Conservation (phyloP, 2,113 vertebrate species). For the Coregonus clupeaformis region DNA sequence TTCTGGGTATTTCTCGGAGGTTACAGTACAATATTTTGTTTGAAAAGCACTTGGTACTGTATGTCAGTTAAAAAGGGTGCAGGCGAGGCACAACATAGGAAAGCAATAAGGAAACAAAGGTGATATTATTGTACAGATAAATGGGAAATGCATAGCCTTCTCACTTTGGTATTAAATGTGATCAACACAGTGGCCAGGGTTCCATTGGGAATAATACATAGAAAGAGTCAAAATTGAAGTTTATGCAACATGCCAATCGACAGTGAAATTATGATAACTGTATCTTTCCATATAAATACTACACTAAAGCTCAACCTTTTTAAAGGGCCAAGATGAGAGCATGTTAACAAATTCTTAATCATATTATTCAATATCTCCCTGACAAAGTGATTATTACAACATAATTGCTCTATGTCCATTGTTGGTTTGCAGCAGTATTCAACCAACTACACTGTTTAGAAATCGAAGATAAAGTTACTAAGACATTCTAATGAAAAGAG, state of each 20-base stretch:
- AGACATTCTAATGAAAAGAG: not conserved
- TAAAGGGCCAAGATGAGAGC: not conserved
- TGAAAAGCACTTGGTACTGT: too few relatives aligned
- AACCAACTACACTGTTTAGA: not conserved
- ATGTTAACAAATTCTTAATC: not conserved
- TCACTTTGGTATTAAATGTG: not conserved
- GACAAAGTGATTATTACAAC: not conserved
- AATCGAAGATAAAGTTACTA: not conserved
- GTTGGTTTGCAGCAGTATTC: not conserved
- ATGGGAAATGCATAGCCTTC: not conserved
- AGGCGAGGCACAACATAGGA: not conserved
- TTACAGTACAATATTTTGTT: not conserved
- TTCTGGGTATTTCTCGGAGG: not conserved
- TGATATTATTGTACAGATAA: not conserved
- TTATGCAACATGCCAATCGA: not conserved
- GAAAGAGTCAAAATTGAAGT: not conserved
- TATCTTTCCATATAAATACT: not conserved
- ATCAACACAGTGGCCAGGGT: not conserved
- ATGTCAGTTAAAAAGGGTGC: not conserved
- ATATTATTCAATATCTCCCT: not conserved
- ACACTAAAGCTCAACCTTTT: not conserved
- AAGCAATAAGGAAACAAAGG: not conserved
- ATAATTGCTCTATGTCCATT: not conserved
- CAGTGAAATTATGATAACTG: not conserved
- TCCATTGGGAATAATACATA: not conserved